A percentile compares a stretch with the other conserved stretches of the same genome.
Evolutionary conservation across 2,888 invertebrate species (phyloP).

Genomic region (Oscheius sp.): DNA sequence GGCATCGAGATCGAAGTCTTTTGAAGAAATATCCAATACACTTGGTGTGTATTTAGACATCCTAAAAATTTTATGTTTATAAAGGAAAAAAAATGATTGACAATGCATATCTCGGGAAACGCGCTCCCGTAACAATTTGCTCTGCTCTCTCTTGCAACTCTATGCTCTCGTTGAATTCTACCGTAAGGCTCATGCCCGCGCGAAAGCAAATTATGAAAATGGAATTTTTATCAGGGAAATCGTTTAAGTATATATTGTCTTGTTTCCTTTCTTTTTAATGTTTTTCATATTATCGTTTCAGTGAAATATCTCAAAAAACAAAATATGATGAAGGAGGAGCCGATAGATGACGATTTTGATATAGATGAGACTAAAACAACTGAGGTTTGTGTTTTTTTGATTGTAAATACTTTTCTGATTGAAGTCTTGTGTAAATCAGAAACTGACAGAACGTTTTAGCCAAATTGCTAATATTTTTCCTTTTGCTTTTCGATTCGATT

Average conservation of each 20-base stretch:
- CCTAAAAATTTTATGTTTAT: neutral
- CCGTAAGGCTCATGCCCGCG: conserved; percentile 6
- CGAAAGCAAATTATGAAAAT: conserved; percentile 28
- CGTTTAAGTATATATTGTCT: neutral
- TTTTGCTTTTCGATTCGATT: no score
- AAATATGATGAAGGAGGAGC: neutral
- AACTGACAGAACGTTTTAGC: no score
- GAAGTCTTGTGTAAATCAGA: no score
- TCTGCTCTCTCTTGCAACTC: neutral
- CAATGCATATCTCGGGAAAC: neutral
- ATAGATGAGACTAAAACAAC: neutral
- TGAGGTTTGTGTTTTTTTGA: neutral
- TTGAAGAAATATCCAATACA: conserved; percentile 58
- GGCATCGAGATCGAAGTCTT: conserved; percentile 68
- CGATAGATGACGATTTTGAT: neutral
- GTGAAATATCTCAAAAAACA: neutral
- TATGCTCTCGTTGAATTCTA: neutral
- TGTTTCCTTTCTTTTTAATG: neutral
- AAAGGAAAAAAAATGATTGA: neutral
- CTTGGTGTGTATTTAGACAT: conserved; percentile 2
- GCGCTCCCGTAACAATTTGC: neutral
- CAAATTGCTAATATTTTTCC: no score
- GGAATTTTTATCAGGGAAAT: no score
- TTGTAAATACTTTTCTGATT: no score
- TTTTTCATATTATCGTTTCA: neutral